Percentiles rank a stretch among this genome's conserved stretches.
phyloP scores from a whole-genome alignment of 2,113 vertebrate genomes.

The Cebus imitator region DNA sequence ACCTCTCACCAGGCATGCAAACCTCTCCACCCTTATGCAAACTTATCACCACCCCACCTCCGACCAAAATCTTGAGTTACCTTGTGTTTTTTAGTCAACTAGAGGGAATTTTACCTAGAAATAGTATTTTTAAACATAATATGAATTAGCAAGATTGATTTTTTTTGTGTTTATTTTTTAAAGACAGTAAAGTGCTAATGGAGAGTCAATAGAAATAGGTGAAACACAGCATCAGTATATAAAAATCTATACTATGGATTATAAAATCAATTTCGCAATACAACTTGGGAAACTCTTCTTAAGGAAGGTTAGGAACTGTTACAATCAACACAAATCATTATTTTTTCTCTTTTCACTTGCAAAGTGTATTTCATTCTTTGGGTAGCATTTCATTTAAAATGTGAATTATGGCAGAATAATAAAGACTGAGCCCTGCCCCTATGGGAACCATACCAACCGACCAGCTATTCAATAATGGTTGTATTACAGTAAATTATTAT shows the following conservation, averaged over 20 bases:
- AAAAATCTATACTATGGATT: conserved; percentile 66
- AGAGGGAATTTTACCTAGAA: conserved; percentile 13
- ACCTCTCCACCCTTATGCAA: not conserved
- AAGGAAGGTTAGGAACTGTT: conserved; percentile 15
- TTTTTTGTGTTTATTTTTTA: conserved; percentile 46
- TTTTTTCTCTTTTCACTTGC: conserved; percentile 3
- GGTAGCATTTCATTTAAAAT: conserved; percentile 1
- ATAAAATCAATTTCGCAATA: conserved; percentile 68
- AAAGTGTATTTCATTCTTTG: not conserved
- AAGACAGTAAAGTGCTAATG: conserved; percentile 53
- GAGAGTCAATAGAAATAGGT: conserved; percentile 55
- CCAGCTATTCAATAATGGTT: not conserved
- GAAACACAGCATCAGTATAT: conserved; percentile 53
- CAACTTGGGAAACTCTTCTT: conserved; percentile 42
- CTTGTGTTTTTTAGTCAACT: not conserved
- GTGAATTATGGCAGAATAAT: not conserved
- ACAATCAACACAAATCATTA: not conserved
- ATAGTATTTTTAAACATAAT: not conserved
- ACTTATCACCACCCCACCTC: not conserved
- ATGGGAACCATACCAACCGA: not conserved
- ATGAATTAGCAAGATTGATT: conserved; percentile 43
- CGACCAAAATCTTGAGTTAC: not conserved
- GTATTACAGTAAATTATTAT: not conserved
- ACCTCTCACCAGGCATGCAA: not conserved
- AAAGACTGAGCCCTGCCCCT: not conserved